Evolutionary conservation across 2,888 invertebrate genomes (phyloP), one percentile per base, ranked within the genome.

Genomic region (Lamellibrachia columna): DNA sequence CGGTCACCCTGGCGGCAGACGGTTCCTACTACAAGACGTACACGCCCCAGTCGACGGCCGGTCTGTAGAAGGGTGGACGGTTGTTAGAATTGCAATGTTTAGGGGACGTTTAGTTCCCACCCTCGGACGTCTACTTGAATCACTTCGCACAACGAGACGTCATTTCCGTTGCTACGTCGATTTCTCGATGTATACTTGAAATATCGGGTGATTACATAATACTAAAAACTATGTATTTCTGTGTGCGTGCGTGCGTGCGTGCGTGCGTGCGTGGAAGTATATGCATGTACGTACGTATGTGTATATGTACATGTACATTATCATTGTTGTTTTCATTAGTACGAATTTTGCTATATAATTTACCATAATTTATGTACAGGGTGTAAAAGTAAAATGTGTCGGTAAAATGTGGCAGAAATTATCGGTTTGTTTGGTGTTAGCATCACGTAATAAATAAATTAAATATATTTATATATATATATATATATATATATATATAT

Each of bases 21-120:
- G 93, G 92, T 28, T 92, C 92, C 92, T 93, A 93, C 93, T 92
- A 93, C 91, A 93, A 92, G 55, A 91, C 92, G n/a, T 92, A 92
- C 91, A 93, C 93, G 22, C 91, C 91, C 11, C 91, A 91, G 52
- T 92, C 92, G 53, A 93, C 93, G 11, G 93, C 93, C 28, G 93
- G 91, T 55, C 92, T 93, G 55, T 93, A 40, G 40, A 40, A 40
- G 40, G 40, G 40, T 40, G 40, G 40, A 40, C 40, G 40, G 40
- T 40, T 40, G 40, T 40, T 40, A 40, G 40, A 40, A 40, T 75
- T 75, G 75, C n/a, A 75, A 22, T 75, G 75, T 75, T 22, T 6
- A 75, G 6, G n/a, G 60, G 11, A 60, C 4, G 60, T 11, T 8
- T 60, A 60, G 60, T 60, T 60, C 11, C 60, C 60, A 11, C 22